These are phyloP conservation scores for Cnemophilus loriae DNA, from an alignment of 2,113 vertebrate species.

Conservation along the genomic window DNA sequence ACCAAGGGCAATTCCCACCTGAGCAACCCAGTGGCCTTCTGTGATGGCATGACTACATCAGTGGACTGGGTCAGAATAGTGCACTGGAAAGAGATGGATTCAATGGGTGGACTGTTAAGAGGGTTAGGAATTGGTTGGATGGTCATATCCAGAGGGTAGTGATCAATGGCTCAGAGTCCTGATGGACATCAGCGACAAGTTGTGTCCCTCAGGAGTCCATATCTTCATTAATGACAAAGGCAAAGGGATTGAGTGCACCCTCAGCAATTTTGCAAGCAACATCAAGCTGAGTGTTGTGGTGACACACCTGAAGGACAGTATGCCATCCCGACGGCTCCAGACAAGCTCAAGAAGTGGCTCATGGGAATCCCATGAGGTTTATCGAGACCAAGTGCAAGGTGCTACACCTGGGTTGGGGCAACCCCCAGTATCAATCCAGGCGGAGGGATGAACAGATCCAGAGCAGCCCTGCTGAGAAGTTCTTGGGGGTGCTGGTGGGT, in stretches of 20 bases:
- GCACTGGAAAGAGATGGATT: neutral
- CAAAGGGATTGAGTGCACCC: rapidly evolving
- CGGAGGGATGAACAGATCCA: neutral
- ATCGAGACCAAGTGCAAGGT: neutral
- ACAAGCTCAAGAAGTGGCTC: neutral
- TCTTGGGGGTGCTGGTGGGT: neutral
- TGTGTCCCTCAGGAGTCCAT: neutral
- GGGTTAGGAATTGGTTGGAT: neutral
- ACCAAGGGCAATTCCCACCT: neutral
- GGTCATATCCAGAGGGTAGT: neutral
- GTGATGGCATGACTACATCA: neutral
- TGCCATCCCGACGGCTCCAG: neutral
- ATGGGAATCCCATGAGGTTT: neutral
- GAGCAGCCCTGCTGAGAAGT: neutral
- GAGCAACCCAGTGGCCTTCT: neutral
- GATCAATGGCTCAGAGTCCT: neutral
- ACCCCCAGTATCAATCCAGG: rapidly evolving
- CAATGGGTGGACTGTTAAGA: neutral
- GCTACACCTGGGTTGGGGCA: neutral
- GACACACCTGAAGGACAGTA: neutral
- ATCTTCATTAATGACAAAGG: neutral
- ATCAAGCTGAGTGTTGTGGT: neutral
- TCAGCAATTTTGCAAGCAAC: neutral
- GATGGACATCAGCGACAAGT: neutral
- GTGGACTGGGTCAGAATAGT: too few relatives aligned